A percentile compares a stretch with the other conserved stretches of the same genome.
Evolutionary conservation across 37 sponge, comb jelly and placozoan species (phyloP).

Genomic region (Axinella damicornis): DNA sequence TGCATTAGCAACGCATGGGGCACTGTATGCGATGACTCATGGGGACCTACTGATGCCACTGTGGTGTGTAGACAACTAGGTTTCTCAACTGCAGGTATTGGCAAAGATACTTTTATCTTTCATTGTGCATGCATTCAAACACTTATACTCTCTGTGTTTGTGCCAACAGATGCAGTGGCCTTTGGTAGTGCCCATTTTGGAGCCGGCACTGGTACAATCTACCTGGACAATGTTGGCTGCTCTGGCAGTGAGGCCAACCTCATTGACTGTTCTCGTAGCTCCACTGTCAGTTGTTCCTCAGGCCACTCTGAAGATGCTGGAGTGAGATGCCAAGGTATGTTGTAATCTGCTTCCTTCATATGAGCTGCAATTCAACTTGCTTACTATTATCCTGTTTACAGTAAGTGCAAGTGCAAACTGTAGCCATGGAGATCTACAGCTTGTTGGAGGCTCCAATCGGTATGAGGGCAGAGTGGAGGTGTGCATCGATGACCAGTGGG

Average conservation of each 20-base stretch:
- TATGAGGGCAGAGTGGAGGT: slow-evolving; percentile 27
- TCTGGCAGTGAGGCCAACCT: neutral
- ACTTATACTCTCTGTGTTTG: too few species aligned
- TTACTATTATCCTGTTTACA: too few species aligned
- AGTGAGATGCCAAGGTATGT: slow-evolving; percentile 6
- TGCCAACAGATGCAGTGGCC: too few species aligned
- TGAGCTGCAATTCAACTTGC: neutral
- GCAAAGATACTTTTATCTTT: too few species aligned
- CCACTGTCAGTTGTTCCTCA: neutral
- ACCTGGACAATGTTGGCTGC: slow-evolving; percentile 1
- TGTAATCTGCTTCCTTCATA: too few species aligned
- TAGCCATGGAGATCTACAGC: neutral
- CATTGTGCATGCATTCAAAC: too few species aligned
- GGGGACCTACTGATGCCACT: neutral
- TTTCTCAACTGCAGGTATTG: neutral
- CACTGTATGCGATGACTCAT: neutral
- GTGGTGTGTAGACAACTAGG: neutral
- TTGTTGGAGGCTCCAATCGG: slow-evolving; percentile 8
- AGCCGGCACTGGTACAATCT: too few species aligned
- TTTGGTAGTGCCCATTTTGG: too few species aligned
- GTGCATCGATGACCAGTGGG: slow-evolving; percentile 13
- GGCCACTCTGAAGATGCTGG: slow-evolving; percentile 24
- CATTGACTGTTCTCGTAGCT: neutral
- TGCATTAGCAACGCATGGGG: neutral
- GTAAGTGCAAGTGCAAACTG: neutral